Conservation (phyloP, 2,113 vertebrate species). For the Haplotaxodon microlepis region DNA sequence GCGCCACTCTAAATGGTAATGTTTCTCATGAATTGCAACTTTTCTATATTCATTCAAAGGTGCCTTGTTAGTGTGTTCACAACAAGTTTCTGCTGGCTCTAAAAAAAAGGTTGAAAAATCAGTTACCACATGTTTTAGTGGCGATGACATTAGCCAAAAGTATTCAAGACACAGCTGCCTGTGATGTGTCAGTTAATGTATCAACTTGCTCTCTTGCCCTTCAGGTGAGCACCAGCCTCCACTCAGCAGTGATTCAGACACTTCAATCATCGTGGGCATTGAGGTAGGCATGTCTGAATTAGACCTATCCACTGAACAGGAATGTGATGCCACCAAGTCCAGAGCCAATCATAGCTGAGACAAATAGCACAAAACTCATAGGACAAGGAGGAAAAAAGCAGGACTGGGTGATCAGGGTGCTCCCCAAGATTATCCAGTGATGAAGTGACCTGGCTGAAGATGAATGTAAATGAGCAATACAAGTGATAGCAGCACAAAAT, state of each 20-base stretch:
- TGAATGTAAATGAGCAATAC: slow-evolving; percentile 16
- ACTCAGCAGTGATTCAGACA: slow-evolving; percentile 87
- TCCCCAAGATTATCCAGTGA: not conserved
- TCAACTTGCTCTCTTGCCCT: not conserved
- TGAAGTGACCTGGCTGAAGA: slow-evolving; percentile 67
- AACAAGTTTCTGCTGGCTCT: not conserved
- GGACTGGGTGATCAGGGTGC: slow-evolving; percentile 22
- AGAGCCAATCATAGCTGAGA: slow-evolving; percentile 63
- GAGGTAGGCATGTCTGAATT: slow-evolving; percentile 83
- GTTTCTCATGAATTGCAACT: not conserved
- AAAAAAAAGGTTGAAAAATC: not conserved
- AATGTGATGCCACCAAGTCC: slow-evolving; percentile 82
- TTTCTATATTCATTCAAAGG: not conserved
- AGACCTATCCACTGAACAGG: slow-evolving; percentile 83
- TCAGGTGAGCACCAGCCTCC: slow-evolving; percentile 86
- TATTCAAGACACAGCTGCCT: not conserved
- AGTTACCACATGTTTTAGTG: not conserved
- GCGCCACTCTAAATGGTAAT: not conserved
- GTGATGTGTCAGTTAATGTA: not conserved
- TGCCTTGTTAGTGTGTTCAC: not conserved
- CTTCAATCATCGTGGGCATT: slow-evolving; percentile 82
- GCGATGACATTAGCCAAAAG: not conserved
- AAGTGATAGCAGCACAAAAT: slow-evolving; percentile 41
- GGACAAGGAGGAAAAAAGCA: slow-evolving; percentile 15
- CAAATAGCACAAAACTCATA: not conserved